Base-by-base conservation (phyloP, 1,140 invertebrate genomes). In the Drosophila ficusphila region DNA sequence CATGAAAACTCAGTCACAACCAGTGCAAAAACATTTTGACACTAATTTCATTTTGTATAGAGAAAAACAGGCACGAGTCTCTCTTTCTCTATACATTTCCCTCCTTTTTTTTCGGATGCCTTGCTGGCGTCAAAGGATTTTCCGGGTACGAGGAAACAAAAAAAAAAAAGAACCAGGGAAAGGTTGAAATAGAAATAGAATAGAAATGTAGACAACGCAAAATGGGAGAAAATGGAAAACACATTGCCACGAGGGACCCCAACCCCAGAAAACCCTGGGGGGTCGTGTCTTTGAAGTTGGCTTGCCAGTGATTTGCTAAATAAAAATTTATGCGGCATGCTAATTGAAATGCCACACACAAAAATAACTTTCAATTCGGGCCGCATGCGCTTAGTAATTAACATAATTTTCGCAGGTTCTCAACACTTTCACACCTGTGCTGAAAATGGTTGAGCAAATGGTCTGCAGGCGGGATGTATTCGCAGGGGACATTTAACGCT, bases 31-130 rank as follows among this genome's bases (percentile, higher is more conserved):
- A 86, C 81, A 86, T 86, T 86, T 86, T 86, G 81, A 86, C 81
- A 88, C 77, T 86, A 86, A 86, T 86, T 86, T 86, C 83, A 86
- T 86, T 86, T 86, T 86, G 82, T 86, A 88, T 79, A 82, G 64
- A 74, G 73, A 81, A 88, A 85, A 88, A 81, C 67, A 67, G 76
- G 77, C 77, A 70, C 58, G 56, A 77, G 82, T 49, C 58, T 44
- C 57, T 47, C 49, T 47, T 31, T 46, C 65, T 47, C 36, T 46
- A 33, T 41, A 60, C 42, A 31, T 60, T 42, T 54, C 39, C 27
- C 21, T 14, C 52, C 23, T 51, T 54, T 56, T 61, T 33, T 61
- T 74, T 79, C 23, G 38, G 60, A 41, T 53, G 71, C 62, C 72
- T 61, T 62, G 48, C 65, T 88, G 73, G 67, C 82, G 82, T 86